Evolutionary conservation across 2,888 invertebrate genomes (phyloP), one percentile per base, ranked within the genome.

Genomic region (Megalurothrips usitatus): DNA sequence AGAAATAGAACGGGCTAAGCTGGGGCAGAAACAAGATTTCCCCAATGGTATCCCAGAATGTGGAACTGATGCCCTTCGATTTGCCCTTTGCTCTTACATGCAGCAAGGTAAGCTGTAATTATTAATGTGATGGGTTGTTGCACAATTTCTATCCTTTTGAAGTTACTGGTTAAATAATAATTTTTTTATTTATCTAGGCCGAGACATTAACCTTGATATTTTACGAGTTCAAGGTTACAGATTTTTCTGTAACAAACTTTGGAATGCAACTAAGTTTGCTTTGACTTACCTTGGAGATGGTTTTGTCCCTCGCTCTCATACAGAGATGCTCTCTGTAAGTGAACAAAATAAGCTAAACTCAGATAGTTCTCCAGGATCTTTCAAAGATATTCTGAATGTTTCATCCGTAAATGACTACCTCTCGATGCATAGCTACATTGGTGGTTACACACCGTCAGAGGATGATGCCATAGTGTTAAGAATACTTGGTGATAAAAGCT

Each of bases 191-290:
- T 17, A 79, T 19, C 43, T 80, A 90, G 95, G 96, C 83, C 91
- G 98, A 8, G 98, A 99, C 87, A 94, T 99, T 85, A 99, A 99
- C 90, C 92, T 99, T 87, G 98, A 99, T 87, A 97, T 99, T 81
- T 89, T 94, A 83, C 92, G 98, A 82, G 96, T 98, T 19, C 96
- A 95, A 86, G 97, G 97, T 9, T 97, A 99, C 89, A 90, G 97
- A 84, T 95, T 97, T 88, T 99, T 99, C 91, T 98, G 99, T 88
- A 99, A 99, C 89, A 99, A 99, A 87, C 90, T 99, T 80, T 99
- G 99, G 99, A 99, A 99, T 89, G 99, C 99, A 0, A 93, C 95
- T 43, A 96, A 95, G 88, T 99, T 99, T 87, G 94, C 97, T 0
- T 89, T 97, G 83, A 85, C 85, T 79, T 85, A 93, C 87, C 91